A percentile compares a stretch with the other conserved stretches of the same genome.
These are phyloP conservation scores for Bambusicola thoracicus DNA, from an alignment of 2,113 vertebrate species.

Conservation along the genomic window DNA sequence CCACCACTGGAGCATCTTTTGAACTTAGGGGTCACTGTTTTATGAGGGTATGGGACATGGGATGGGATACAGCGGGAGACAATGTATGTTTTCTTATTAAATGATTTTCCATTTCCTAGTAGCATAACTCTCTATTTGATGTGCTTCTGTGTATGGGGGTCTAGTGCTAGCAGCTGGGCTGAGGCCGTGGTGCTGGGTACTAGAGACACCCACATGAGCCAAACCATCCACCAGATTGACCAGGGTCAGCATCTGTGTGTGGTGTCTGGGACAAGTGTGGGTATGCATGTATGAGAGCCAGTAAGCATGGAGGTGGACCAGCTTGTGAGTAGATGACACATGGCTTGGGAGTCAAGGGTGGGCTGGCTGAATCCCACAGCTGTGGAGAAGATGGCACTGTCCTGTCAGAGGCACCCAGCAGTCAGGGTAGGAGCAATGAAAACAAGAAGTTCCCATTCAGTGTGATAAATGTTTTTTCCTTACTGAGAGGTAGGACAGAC, in stretches of 20 bases:
- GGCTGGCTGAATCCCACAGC: background rate
- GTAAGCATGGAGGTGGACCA: background rate
- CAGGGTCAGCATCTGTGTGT: background rate
- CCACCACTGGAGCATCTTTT: background rate
- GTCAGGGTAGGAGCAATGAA: background rate
- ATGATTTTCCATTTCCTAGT: background rate
- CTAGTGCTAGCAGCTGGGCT: background rate
- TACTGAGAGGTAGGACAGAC: background rate
- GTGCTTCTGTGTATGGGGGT: background rate
- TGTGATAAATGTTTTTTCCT: background rate
- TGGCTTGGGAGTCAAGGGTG: background rate
- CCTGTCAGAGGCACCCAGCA: background rate
- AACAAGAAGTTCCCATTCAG: background rate
- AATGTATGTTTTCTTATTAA: background rate
- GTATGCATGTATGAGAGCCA: background rate
- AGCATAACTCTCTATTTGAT: background rate
- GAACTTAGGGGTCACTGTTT: background rate
- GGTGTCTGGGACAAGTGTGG: rapidly evolving
- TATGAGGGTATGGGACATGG: background rate
- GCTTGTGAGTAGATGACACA: rapidly evolving
- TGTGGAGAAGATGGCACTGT: background rate
- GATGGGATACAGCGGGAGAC: background rate
- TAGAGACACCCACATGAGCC: background rate
- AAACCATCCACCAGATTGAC: background rate
- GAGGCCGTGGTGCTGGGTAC: background rate